These are phyloP conservation scores for Aldrovandia affinis DNA, from an alignment of 2,797 vertebrate genomes.

Conservation along the genomic window DNA sequence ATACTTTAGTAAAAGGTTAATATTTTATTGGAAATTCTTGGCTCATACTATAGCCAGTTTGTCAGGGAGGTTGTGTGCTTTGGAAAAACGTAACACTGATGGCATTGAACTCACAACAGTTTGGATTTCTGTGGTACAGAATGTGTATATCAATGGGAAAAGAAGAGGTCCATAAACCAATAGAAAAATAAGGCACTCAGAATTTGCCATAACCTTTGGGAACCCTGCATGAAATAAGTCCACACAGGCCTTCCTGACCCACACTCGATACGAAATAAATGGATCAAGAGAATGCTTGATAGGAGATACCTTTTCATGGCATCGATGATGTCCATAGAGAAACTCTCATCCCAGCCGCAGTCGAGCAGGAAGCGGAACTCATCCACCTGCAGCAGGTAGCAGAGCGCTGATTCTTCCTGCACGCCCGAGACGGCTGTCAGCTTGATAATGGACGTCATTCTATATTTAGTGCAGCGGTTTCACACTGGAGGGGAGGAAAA, in stretches of 20 bases:
- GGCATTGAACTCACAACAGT: neutral
- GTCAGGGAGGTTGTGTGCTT: too few species aligned
- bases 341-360: constrained; percentile 98
- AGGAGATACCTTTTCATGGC: constrained; percentile 85
- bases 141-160: neutral
- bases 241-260: neutral
- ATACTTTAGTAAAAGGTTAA: too few species aligned
- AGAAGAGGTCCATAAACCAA: neutral
- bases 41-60: too few species aligned
- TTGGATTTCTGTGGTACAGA: too few species aligned
- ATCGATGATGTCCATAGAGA: constrained; percentile 97
- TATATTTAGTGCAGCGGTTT: constrained; percentile 38
- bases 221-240: neutral
- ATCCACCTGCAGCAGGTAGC: constrained; percentile 96
- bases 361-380: constrained; percentile 96
- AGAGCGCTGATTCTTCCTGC: constrained; percentile 96
- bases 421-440: constrained; percentile 95
- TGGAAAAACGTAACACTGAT: neutral
- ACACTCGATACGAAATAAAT: neutral
- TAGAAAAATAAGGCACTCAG: neutral
- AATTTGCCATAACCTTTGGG: neutral
- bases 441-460: constrained; percentile 98
- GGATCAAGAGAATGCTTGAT: neutral
- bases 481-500: constrained; percentile 48
- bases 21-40: too few species aligned